phyloP scores from a whole-genome alignment of 2,888 invertebrate genomes.

The Augochlorella aurata region DNA sequence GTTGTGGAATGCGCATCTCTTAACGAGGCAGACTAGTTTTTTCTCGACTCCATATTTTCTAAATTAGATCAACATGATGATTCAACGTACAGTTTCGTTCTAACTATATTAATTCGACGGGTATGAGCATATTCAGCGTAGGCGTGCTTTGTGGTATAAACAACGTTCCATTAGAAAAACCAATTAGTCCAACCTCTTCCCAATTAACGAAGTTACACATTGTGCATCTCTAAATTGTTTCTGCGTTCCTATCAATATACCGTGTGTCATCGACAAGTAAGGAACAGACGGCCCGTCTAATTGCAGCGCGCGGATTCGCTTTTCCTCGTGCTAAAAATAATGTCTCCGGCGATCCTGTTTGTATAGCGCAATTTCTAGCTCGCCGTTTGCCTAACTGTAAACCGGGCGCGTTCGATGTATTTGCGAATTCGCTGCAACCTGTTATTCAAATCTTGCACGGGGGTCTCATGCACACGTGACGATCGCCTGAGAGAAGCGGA shows the following conservation, averaged over 20 bases:
- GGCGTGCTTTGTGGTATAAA: too few species aligned
- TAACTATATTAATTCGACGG: too few species aligned
- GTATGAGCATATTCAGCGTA: too few species aligned
- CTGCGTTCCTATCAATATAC: neutral
- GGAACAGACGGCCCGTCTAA: neutral
- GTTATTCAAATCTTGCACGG: constrained; percentile 47
- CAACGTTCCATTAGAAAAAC: too few species aligned
- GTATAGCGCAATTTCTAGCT: constrained; percentile 40
- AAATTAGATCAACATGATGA: too few species aligned
- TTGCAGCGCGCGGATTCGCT: neutral
- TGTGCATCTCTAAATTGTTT: too few species aligned
- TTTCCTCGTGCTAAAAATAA: neutral
- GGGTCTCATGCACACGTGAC: neutral
- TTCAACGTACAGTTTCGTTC: too few species aligned
- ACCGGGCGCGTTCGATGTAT: constrained; percentile 36
- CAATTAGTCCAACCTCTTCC: too few species aligned
- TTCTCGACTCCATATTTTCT: too few species aligned
- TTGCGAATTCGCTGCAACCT: constrained; percentile 44
- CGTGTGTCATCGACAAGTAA: neutral
- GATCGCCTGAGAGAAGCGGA: constrained; percentile 2
- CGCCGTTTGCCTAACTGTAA: constrained; percentile 60
- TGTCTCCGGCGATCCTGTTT: neutral
- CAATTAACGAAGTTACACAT: too few species aligned
- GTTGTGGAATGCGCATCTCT: too few species aligned
- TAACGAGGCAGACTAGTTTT: too few species aligned